These are phyloP conservation scores for Naja naja DNA, from an alignment of 2,113 vertebrate genomes.

Conservation along the genomic window DNA sequence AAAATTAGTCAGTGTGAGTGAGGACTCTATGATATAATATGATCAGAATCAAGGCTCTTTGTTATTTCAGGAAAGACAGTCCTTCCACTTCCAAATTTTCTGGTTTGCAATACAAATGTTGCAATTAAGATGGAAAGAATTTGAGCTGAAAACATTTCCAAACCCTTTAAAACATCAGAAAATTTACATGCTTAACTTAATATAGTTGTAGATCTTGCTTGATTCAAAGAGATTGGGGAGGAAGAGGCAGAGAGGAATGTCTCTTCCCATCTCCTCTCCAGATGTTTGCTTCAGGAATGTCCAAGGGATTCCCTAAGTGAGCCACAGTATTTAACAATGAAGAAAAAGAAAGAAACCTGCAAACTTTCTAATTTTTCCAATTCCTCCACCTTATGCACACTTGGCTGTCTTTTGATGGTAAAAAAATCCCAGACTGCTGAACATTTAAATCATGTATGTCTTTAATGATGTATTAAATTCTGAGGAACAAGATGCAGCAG, in stretches of 20 bases:
- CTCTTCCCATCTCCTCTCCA: background rate
- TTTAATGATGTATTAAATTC: conserved; percentile 34
- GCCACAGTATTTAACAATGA: background rate
- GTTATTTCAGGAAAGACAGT: background rate
- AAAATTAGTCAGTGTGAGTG: conserved; percentile 47
- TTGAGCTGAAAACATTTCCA: background rate
- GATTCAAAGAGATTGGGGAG: background rate
- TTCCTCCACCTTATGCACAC: background rate
- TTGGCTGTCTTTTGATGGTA: conserved; percentile 19
- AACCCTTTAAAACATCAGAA: background rate
- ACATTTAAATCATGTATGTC: conserved; percentile 54
- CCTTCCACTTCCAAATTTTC: background rate
- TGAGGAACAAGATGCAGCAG: conserved; percentile 41
- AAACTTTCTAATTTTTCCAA: conserved; percentile 50
- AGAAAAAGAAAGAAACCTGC: conserved; percentile 34
- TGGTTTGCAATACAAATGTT: background rate
- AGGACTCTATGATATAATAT: conserved; percentile 24
- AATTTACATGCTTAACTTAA: background rate
- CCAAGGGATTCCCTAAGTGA: background rate
- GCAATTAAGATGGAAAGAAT: background rate
- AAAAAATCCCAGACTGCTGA: conserved; percentile 37
- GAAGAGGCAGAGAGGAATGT: background rate
- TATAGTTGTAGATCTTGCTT: background rate
- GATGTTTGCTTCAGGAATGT: background rate
- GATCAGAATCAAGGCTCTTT: conserved; percentile 44